phyloP scores from a whole-genome alignment of 2,797 vertebrate genomes.

The Phoxinus dragarum region DNA sequence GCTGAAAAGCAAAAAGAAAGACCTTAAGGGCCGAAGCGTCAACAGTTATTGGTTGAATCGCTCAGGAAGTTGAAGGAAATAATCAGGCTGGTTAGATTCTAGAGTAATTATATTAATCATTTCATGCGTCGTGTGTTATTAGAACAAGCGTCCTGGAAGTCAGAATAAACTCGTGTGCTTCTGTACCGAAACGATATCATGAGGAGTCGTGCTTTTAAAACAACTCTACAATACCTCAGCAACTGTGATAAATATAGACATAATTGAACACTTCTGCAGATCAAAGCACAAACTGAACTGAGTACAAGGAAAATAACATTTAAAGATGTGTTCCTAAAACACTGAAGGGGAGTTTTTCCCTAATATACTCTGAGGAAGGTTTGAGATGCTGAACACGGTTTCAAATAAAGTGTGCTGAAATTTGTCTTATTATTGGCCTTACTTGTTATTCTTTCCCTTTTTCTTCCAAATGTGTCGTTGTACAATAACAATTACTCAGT shows the following conservation, averaged over 20 bases:
- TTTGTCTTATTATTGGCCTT: background rate
- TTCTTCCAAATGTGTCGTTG: background rate
- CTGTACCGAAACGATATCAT: background rate
- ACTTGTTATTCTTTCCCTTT: background rate
- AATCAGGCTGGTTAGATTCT: background rate
- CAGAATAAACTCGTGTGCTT: background rate
- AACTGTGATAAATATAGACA: background rate
- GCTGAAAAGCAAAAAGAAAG: background rate
- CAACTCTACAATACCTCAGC: background rate
- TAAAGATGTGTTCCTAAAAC: background rate
- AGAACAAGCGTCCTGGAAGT: background rate
- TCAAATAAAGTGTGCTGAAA: background rate
- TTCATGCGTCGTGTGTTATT: background rate
- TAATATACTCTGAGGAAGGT: background rate
- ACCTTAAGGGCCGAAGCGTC: background rate
- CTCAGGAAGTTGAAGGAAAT: background rate
- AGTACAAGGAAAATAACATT: background rate
- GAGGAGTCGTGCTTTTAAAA: background rate
- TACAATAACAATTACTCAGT: background rate
- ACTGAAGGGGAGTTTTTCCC: background rate
- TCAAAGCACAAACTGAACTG: background rate
- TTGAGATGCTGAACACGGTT: background rate
- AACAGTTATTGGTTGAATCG: background rate
- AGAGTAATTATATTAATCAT: background rate
- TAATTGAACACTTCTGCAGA: background rate